Evolutionary conservation across 35 echinoderm and acorn worm species (phyloP), one percentile per base, ranked within the genome.

Genomic region (Stichopus chloronotus): DNA sequence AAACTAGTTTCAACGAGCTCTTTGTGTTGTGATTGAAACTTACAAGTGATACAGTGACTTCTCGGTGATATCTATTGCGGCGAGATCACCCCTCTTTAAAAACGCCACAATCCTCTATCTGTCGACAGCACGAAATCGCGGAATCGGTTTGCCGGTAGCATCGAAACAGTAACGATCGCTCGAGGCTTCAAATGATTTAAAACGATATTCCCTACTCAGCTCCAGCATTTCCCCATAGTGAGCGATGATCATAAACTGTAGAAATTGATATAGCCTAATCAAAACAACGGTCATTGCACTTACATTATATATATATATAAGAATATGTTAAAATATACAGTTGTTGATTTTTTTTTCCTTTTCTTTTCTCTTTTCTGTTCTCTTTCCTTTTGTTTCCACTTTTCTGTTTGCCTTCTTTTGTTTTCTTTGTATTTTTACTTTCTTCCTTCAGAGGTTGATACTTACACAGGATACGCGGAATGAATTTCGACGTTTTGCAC

Each of bases 211-310:
- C 59, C 58, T 23, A 25, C 60, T 43, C 59, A 13, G 52, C 12
- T 57, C 52, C 80, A 43, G 80, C 80, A 83, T 83, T 83, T 43
- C 30, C 80, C 80, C 80, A 9, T 19, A 83, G 80, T 83, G 59
- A 89, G 65, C 87, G 59, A 89, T 89, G 87, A 72, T 63, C 65
- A 53, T 63, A 89, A 63, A 89, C 10, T 9, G 13, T 59, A 89
- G 87, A 89, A 89, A 89, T 71, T 89, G 87, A 89, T 89, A 89
- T 16, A 63, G 87, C 87, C 87, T 89, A 71, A 89, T 89, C 58
- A 89, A 52, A 43, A 43, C 22, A 8, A 24, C 87, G 87, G 87
- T 89, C 87, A 89, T 52, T 89, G 87, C 87, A 89, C 87, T 89
- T 71, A 89, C 11, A 8, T 20, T 24, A 1, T 43, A 43, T 43